Conservation (phyloP, 2,797 vertebrate genomes). For the Danio choprae region DNA sequence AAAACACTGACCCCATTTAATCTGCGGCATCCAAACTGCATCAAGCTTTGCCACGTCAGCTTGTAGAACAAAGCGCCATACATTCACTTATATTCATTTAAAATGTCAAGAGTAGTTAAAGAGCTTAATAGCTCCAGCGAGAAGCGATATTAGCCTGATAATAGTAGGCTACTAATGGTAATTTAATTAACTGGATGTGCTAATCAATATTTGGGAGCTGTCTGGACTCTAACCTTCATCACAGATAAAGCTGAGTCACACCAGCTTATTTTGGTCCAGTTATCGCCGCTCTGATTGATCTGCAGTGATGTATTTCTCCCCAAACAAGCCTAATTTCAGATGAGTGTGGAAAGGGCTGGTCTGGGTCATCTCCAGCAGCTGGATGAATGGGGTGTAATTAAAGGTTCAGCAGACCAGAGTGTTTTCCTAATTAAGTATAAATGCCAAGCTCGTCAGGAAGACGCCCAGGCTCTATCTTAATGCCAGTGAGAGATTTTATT, state of each 20-base stretch:
- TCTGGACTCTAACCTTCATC: conserved; percentile 19
- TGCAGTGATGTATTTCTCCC: conserved; percentile 35
- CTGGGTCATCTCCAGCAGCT: conserved; percentile 54
- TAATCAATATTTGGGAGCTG: conserved; percentile 46
- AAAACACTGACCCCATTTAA: conserved; percentile 63
- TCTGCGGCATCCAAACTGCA: conserved; percentile 70
- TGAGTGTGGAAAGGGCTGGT: conserved; percentile 35
- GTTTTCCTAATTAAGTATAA: conserved; percentile 64
- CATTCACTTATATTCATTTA: conserved; percentile 73
- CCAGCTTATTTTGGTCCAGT: conserved; percentile 3
- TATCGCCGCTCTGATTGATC: conserved; percentile 2
- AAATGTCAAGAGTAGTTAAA: conserved; percentile 58
- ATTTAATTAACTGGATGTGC: conserved; percentile 49
- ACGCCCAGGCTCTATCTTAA: conserved; percentile 48
- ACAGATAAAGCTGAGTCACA: conserved; percentile 18
- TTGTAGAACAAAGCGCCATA: conserved; percentile 70
- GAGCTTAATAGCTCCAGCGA: conserved; percentile 53
- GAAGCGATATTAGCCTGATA: conserved; percentile 46
- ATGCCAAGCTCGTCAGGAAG: conserved; percentile 60
- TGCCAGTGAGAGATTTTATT: conserved; percentile 51
- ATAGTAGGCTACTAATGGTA: conserved; percentile 38
- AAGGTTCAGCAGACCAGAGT: conserved; percentile 51
- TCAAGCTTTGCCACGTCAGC: conserved; percentile 68
- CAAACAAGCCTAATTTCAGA: conserved; percentile 46
- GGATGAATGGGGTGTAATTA: conserved; percentile 62